Evolutionary conservation across 1,140 invertebrate species (phyloP), one percentile per base, ranked within the genome.

Genomic region (Drosophila tristis): DNA sequence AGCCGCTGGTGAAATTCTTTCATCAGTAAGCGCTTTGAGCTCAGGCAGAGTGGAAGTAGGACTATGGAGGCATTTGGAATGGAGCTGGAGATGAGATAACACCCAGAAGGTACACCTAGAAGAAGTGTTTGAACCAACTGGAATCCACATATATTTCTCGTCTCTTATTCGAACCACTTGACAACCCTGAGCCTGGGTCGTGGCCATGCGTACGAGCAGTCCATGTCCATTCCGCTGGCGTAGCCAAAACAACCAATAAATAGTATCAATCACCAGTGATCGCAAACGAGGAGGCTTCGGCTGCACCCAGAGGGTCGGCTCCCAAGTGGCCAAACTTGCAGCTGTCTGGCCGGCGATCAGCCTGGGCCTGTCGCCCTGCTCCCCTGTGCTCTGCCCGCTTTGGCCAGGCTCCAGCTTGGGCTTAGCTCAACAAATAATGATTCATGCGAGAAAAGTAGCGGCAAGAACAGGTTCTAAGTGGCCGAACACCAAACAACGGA

Each of bases 201-300:
- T 67, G 61, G 43, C 31, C 50, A 56, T 68, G 72, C 63, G 73
- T 54, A 74, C 35, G 35, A 11, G 35, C 35, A 39, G 35, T 11
- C 11, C 35, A 39, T 39, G 44, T 50, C 58, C 53, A 47, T 54
- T 74, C 54, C 74, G 53, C 42, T 73, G 65, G 45, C 64, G 44
- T 25, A 70, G 61, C 60, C 80, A 77, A 86, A 77, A 77, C 81
- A 81, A 75, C 63, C 84, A 86, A 86, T 86, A 86, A 86, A 82
- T 86, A 82, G 82, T 86, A 87, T 86, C 82, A 86, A 86, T 86
- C 82, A 86, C 65, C 79, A 89, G 79, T 80, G 84, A 89, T 89
- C 84, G 79, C 84, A 78, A 89, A 84, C 64, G 79, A 89, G 82
- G 76, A 80, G 70, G 67, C 58, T 25, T 65, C 85, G 70, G 67